A percentile compares a stretch with the other conserved stretches of the same genome.
These are phyloP conservation scores for Xanthia togata DNA, from an alignment of 2,888 invertebrate species.

Conservation along the genomic window DNA sequence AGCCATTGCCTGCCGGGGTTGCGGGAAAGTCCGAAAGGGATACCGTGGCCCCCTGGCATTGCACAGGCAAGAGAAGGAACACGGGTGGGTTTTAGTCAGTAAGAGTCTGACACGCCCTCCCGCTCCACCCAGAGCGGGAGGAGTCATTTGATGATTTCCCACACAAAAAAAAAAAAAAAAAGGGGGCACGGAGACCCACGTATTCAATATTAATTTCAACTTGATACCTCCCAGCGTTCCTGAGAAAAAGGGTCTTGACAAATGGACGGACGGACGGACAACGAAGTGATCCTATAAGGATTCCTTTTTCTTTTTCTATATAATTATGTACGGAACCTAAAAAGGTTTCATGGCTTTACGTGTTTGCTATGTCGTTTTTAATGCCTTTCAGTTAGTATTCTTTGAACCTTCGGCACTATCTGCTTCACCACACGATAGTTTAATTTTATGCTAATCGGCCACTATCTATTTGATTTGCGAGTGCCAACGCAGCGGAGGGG, in stretches of 20 bases:
- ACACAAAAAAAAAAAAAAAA: too few relatives aligned
- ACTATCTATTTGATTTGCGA: conserved; percentile 64
- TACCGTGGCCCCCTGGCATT: too few relatives aligned
- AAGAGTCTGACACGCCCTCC: too few relatives aligned
- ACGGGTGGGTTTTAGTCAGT: too few relatives aligned
- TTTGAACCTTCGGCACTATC: conserved; percentile 18
- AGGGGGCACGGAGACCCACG: too few relatives aligned
- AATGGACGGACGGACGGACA: not conserved
- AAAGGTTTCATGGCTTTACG: not conserved
- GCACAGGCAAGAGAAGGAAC: too few relatives aligned
- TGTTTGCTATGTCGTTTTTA: not conserved
- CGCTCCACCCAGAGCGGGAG: too few relatives aligned
- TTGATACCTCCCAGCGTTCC: not conserved
- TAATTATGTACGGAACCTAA: not conserved
- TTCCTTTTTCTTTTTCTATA: not conserved
- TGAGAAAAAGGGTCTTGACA: not conserved
- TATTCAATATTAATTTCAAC: not conserved
- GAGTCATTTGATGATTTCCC: too few relatives aligned
- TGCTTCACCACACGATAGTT: conserved; percentile 40
- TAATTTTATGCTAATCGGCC: conserved; percentile 59
- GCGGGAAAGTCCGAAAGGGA: too few relatives aligned
- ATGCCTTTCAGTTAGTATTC: not conserved
- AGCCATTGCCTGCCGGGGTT: too few relatives aligned
- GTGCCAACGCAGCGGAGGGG: conserved; percentile 42
- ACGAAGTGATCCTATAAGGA: not conserved